Base-by-base conservation (phyloP, 2,797 vertebrate genomes). In the Thaleichthys pacificus region DNA sequence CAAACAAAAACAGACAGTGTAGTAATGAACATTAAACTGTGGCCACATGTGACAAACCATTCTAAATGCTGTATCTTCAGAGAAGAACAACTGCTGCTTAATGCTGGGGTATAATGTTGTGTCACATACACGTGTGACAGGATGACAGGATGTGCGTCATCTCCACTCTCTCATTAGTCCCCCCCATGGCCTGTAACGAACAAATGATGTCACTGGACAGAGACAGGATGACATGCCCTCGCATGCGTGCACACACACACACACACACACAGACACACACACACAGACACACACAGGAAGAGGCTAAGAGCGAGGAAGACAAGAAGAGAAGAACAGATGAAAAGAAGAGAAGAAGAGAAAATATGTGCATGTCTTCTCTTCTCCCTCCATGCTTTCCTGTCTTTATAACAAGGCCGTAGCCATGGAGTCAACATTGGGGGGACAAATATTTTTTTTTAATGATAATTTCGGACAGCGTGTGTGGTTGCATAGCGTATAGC, bases 61-160 rank as follows among this genome's bases (percentile, higher is more conserved):
- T 2, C 2, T 47, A 47, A 14, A 47, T 14, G 42, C 2, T 35
- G 5, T 1, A 1, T 35, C 5, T 35, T 35, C 42, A 47, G 28
- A 4, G 28, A 60, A 80, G 78, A 74, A 85, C 72, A 51, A 66
- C 68, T 47, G 66, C 66, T 11, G 66, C 22, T 57, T 81, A 69
- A 0, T 69, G 74, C 77, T 75, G 79, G 24, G 77, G 74, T 69
- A 28, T 72, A 51, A 82, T 78, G 1, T 14, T 74, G 75, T 61
- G 47, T 61, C 51, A n/a, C 51, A 60, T 63, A 51, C 58, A 26
- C 61, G 3, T 7, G 42, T 12, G 7, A 66, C 70, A 71, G 15
- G 9, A 15, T 5, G 21, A 2, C 42, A 14, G n/a, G 24, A 30
- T 32, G 6, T n/a, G 30, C 17, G 9, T 56, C 49, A 19, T 32